phyloP scores from a whole-genome alignment of 2,797 vertebrate species.

The Characodon lateralis region DNA sequence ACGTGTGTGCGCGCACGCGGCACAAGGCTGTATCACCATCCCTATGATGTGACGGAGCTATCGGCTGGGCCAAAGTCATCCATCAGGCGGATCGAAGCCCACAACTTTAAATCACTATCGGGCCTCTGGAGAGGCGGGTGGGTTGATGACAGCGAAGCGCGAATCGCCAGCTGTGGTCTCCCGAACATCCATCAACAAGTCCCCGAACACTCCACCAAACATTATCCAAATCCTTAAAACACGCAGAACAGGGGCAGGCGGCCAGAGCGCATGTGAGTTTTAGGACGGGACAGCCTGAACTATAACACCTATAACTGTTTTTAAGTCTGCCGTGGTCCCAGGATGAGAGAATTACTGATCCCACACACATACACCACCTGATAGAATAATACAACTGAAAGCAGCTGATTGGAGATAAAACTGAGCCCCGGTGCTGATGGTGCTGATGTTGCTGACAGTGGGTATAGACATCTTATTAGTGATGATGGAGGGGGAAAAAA shows the following conservation, averaged over 20 bases:
- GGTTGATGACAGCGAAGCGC: constrained; percentile 51
- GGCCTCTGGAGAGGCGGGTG: constrained; percentile 50
- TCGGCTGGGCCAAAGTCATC: constrained; percentile 57
- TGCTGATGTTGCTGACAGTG: constrained; percentile 31
- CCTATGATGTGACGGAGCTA: constrained; percentile 34
- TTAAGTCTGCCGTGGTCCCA: not conserved
- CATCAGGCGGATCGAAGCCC: constrained; percentile 65
- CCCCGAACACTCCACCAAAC: constrained; percentile 21
- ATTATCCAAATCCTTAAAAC: constrained; percentile 2
- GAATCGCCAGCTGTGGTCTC: constrained; percentile 52
- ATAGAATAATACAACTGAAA: constrained; percentile 10
- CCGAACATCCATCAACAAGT: constrained; percentile 68
- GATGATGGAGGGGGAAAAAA: constrained; percentile 9
- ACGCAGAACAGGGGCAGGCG: constrained; percentile 3
- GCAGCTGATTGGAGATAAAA: constrained; percentile 18
- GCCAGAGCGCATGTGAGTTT: constrained; percentile 7
- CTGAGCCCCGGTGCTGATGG: not conserved
- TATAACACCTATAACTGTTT: constrained; percentile 52
- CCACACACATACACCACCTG: constrained; percentile 13
- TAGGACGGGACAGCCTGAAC: constrained; percentile 4
- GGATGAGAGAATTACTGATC: constrained; percentile 13
- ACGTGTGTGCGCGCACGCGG: constrained; percentile 44
- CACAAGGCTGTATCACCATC: constrained; percentile 54
- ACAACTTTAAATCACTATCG: constrained; percentile 66
- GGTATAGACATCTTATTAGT: constrained; percentile 1